Percentiles rank a stretch among this genome's conserved stretches.
Evolutionary conservation across 2,888 invertebrate genomes (phyloP).

Genomic region (Halictus ligatus): DNA sequence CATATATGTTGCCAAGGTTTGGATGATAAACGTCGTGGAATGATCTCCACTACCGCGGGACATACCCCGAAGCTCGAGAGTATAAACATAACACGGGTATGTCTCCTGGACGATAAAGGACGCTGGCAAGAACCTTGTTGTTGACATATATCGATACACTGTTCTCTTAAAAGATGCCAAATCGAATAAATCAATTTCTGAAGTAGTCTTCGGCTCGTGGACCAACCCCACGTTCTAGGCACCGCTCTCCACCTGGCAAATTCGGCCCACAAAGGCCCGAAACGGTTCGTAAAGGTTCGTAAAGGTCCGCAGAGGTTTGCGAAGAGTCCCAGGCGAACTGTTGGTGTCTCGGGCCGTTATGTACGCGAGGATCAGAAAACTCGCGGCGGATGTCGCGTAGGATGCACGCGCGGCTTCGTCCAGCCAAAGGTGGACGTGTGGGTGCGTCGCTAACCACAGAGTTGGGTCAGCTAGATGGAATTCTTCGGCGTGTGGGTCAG

Average conservation of each 20-base stretch:
- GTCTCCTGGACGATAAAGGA: no score
- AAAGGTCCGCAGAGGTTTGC: not conserved
- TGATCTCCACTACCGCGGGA: no score
- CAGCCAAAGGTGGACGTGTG: slow-evolving; percentile 32
- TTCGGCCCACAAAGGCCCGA: not conserved
- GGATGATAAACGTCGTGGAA: no score
- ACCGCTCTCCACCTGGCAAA: not conserved
- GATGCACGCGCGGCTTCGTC: slow-evolving; percentile 33
- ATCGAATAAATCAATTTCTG: not conserved
- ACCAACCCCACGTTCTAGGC: not conserved
- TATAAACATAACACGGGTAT: no score
- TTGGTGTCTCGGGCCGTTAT: slow-evolving; percentile 55
- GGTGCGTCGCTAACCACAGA: slow-evolving; percentile 53
- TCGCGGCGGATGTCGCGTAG: slow-evolving; percentile 55
- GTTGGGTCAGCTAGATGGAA: slow-evolving; percentile 73
- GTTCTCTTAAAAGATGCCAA: no score
- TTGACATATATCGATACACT: no score
- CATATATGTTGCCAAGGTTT: no score
- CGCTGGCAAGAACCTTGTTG: no score
- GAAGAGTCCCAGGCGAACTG: not conserved
- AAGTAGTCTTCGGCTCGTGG: not conserved
- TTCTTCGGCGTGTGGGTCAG: slow-evolving; percentile 71
- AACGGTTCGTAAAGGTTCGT: not conserved
- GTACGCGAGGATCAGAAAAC: slow-evolving; percentile 58
- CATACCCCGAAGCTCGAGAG: no score